phyloP scores from a whole-genome alignment of 1,140 invertebrate genomes.

The Meloidogyne exigua region DNA sequence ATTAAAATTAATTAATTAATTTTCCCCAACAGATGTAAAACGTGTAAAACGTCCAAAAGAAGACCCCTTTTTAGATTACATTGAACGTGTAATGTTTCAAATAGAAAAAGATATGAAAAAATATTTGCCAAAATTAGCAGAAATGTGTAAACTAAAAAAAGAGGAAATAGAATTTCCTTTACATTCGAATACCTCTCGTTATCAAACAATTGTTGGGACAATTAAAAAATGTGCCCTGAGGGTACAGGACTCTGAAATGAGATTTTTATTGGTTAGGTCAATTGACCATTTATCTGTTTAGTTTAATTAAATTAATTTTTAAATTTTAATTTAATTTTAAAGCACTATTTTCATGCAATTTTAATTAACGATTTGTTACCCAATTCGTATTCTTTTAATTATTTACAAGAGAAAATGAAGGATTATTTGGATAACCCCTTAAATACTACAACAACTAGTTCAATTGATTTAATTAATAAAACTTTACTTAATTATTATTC shows the following conservation, averaged over 20 bases:
- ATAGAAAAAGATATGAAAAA: slow-evolving; percentile 27
- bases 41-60: slow-evolving; percentile 25
- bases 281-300: slow-evolving; percentile 33
- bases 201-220: slow-evolving; percentile 27
- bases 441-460: not conserved
- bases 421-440: not conserved
- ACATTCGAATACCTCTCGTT: slow-evolving; percentile 5
- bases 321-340: not conserved
- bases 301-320: slow-evolving; percentile 16
- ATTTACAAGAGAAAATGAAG: slow-evolving; percentile 40
- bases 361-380: slow-evolving; percentile 43
- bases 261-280: slow-evolving; percentile 20
- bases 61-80: slow-evolving; percentile 24
- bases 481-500: not conserved
- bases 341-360: slow-evolving; percentile 45
- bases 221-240: slow-evolving; percentile 25
- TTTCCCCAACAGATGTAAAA: slow-evolving; percentile 21
- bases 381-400: slow-evolving; percentile 32
- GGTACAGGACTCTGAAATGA: slow-evolving; percentile 1
- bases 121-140: slow-evolving; percentile 9
- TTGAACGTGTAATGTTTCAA: slow-evolving; percentile 29
- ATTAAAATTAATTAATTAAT: no score
- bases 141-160: slow-evolving; percentile 15
- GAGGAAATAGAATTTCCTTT: slow-evolving; percentile 34
- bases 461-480: not conserved